A percentile compares a stretch with the other conserved stretches of the same genome.
phyloP scores from a whole-genome alignment of 2,888 invertebrate species.

The Therioaphis trifolii region DNA sequence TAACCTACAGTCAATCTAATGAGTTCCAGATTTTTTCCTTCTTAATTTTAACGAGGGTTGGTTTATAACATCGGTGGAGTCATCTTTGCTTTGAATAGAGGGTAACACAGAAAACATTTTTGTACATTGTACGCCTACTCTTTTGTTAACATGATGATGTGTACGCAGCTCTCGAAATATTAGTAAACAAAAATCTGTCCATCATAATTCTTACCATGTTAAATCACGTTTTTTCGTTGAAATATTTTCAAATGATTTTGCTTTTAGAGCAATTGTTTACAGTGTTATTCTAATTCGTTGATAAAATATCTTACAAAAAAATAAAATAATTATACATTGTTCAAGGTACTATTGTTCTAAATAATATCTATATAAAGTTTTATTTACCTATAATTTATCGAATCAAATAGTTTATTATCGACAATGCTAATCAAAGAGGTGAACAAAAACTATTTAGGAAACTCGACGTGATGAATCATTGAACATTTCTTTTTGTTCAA shows the following conservation, averaged over 20 bases:
- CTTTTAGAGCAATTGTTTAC: too few relatives aligned
- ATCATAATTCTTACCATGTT: background rate
- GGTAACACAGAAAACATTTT: too few relatives aligned
- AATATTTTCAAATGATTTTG: background rate
- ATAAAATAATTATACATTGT: background rate
- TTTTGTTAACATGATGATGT: slow-evolving; percentile 17
- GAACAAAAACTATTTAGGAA: too few relatives aligned
- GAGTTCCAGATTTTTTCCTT: slow-evolving; percentile 9
- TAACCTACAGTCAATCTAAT: slow-evolving; percentile 33
- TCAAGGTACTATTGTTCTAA: background rate
- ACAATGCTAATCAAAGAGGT: too few relatives aligned
- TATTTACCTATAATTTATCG: too few relatives aligned
- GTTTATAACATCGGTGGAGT: background rate
- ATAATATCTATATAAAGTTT: background rate
- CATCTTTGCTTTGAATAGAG: background rate
- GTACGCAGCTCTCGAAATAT: background rate
- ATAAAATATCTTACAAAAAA: background rate
- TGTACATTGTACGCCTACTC: background rate
- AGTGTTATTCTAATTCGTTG: background rate
- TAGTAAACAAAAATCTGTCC: background rate
- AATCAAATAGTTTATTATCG: too few relatives aligned
- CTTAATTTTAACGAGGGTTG: slow-evolving; percentile 10
- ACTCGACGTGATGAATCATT: too few relatives aligned
- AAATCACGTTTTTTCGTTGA: background rate
- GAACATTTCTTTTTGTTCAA: too few relatives aligned